Evolutionary conservation across 2,888 invertebrate genomes (phyloP), one percentile per base, ranked within the genome.

Genomic region (Cerastis rubricosa): DNA sequence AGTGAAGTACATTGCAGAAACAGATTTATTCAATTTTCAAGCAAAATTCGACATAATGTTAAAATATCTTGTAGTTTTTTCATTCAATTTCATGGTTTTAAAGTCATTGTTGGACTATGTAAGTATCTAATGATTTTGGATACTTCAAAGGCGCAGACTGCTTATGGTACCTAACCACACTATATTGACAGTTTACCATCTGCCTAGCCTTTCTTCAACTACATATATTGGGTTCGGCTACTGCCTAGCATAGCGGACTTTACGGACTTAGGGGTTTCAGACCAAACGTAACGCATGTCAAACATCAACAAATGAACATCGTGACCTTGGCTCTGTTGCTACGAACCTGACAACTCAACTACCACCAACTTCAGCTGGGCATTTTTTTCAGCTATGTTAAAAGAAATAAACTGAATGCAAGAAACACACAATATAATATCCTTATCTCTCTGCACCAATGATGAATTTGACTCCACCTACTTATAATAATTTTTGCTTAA

Each of bases 61-160:
- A 22, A 84, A 75, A 75, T 85, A 73, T 68, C 2, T 85, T 2
- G 25, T 73, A 19, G 19, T 57, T 57, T 65, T 84, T 65, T 65
- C 40, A 57, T 67, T 81, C 57, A 65, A 47, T 72, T 45, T 73
- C 11, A 57, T 71, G 12, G 17, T 35, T 5, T 59, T 64, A 9
- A 63, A 70, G 0, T 74, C 71, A 19, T 17, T 51, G 5, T 68
- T 72, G 25, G 71, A 84, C 12, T 71, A 54, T 67, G 82, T 83
- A 64, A 77, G 68, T 81, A 59, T 17, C 29, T 59, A 69, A 51
- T 63, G 11, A 29, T 76, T 76, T 61, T n/a, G 19, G 6, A 74
- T 40, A 25, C 17, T 40, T 47, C 19, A 47, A 71, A 71, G 19
- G n/a, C 17, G 6, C 11, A 22, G 2, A 71, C 45, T 35, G 35